Percentiles rank a stretch among this genome's conserved stretches.
Evolutionary conservation across 2,797 vertebrate species (phyloP).

Genomic region (Erethizon dorsatum): DNA sequence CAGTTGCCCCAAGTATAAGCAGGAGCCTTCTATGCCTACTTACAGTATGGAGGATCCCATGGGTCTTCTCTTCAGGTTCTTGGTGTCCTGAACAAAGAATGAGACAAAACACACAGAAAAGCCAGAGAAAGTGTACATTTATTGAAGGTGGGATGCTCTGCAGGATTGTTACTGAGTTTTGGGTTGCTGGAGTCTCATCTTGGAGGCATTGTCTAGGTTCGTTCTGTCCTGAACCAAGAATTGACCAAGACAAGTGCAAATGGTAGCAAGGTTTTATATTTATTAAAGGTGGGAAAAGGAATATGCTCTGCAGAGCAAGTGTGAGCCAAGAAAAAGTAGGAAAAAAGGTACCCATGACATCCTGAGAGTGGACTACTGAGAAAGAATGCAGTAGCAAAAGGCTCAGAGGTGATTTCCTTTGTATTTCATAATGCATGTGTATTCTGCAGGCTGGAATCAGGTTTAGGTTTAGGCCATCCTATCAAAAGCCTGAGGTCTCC

Average conservation of each 20-base stretch:
- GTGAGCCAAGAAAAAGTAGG: not conserved
- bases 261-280: not conserved
- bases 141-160: not conserved
- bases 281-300: not conserved
- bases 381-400: not conserved
- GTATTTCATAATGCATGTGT: not conserved
- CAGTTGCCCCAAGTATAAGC: not conserved
- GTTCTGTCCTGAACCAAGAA: not conserved
- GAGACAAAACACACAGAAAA: not conserved
- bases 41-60: not conserved
- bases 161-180: not conserved
- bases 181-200: not conserved
- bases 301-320: not conserved
- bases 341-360: not conserved
- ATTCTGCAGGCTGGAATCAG: not conserved
- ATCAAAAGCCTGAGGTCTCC: not conserved
- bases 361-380: not conserved
- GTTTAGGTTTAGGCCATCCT: not conserved
- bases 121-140: not conserved
- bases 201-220: not conserved
- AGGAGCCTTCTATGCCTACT: not conserved
- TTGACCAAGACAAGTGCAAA: not conserved
- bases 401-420: not conserved
- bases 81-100: not conserved
- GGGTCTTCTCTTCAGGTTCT: not conserved